phyloP scores from a whole-genome alignment of 2,888 invertebrate species.

The Rhagium mordax region DNA sequence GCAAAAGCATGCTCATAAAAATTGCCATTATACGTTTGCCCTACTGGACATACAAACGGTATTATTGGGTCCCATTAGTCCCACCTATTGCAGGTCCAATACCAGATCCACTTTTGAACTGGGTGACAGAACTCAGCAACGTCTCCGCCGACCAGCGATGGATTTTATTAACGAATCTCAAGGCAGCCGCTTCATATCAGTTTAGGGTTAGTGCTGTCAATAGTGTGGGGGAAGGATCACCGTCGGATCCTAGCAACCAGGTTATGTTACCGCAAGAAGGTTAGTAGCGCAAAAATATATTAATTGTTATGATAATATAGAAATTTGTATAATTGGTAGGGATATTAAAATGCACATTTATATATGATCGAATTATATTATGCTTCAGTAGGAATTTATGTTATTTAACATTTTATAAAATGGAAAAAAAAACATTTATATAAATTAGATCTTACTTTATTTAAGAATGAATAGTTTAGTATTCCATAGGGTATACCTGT shows the following conservation, averaged over 20 bases:
- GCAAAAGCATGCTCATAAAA: constrained; percentile 54
- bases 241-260: constrained; percentile 91
- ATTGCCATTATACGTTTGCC: constrained; percentile 38
- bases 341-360: background rate
- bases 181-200: constrained; percentile 96
- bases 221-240: constrained; percentile 94
- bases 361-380: background rate
- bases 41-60: constrained; percentile 49
- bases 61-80: constrained; percentile 65
- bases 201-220: constrained; percentile 98
- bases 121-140: constrained; percentile 91
- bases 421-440: background rate
- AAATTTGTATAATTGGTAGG: background rate
- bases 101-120: constrained; percentile 88
- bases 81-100: constrained; percentile 82
- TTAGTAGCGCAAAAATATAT: constrained; percentile 69
- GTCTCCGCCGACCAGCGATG: constrained; percentile 86
- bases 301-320: background rate
- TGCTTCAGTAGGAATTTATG: background rate
- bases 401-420: background rate
- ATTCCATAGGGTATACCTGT: background rate
- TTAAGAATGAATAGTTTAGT: background rate
- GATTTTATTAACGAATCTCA: constrained; percentile 86
- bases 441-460: too few species aligned
- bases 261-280: constrained; percentile 97